Evolutionary conservation across 2,888 invertebrate genomes (phyloP).

Genomic region (Apamea anceps): DNA sequence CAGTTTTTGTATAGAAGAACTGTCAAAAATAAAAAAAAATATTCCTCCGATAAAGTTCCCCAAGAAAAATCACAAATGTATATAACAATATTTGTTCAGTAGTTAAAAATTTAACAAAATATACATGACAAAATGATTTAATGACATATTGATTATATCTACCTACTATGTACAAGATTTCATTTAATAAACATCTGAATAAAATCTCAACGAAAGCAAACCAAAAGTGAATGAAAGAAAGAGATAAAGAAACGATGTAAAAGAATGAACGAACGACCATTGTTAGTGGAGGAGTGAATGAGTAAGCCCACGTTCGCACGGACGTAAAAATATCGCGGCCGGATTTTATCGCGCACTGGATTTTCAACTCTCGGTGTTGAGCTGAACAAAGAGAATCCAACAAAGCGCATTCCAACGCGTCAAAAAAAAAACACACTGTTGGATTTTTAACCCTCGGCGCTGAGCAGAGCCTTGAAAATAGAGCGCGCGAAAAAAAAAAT

Average conservation of each 20-base stretch:
- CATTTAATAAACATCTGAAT: neutral
- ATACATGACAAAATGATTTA: neutral
- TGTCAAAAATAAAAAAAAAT: too few species aligned
- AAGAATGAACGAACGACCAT: constrained; percentile 21
- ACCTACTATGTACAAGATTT: neutral
- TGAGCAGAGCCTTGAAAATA: neutral
- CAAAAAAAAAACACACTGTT: neutral
- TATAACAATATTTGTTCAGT: neutral
- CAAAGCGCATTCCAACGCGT: neutral
- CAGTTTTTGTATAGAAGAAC: too few species aligned
- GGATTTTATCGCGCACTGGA: neutral
- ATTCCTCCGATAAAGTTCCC: too few species aligned
- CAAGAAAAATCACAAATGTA: too few species aligned
- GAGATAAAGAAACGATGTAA: neutral
- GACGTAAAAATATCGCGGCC: too few species aligned
- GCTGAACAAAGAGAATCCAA: neutral
- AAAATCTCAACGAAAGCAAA: constrained; percentile 11
- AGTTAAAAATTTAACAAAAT: neutral
- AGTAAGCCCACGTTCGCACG: neutral
- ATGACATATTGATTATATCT: neutral
- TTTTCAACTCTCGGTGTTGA: neutral
- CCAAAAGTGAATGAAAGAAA: neutral
- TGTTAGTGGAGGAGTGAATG: constrained; percentile 28
- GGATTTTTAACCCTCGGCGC: neutral
- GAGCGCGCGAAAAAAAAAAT: neutral